Percentiles rank a stretch among this genome's conserved stretches.
phyloP scores from a whole-genome alignment of 2,113 vertebrate species.

The Phylloscopus trochiloides region DNA sequence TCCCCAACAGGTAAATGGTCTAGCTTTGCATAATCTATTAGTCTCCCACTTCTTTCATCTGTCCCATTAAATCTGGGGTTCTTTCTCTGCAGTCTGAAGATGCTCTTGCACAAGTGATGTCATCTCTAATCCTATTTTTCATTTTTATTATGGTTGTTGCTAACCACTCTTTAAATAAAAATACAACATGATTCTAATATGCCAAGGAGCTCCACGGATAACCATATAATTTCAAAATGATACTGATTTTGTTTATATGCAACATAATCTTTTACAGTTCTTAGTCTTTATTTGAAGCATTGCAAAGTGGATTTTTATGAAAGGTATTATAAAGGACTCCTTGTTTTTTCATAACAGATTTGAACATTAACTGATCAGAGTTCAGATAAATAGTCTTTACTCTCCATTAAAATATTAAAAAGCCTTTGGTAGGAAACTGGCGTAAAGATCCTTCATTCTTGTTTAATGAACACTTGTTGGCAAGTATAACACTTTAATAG shows the following conservation, averaged over 20 bases:
- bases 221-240: slow-evolving; percentile 77
- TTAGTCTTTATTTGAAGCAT: slow-evolving; percentile 82
- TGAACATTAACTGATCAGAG: slow-evolving; percentile 83
- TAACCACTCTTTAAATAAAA: slow-evolving; percentile 78
- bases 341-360: slow-evolving; percentile 84
- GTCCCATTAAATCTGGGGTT: slow-evolving; percentile 50
- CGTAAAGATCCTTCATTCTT: slow-evolving; percentile 82
- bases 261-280: slow-evolving; percentile 82
- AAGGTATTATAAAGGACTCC: slow-evolving; percentile 83
- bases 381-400: slow-evolving; percentile 86
- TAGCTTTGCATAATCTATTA: slow-evolving; percentile 24
- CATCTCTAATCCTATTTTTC: slow-evolving; percentile 71
- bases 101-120: slow-evolving; percentile 62
- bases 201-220: slow-evolving; percentile 69
- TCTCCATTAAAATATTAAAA: slow-evolving; percentile 87
- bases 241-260: slow-evolving; percentile 83
- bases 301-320: slow-evolving; percentile 86
- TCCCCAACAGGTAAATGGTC: background rate
- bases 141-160: slow-evolving; percentile 71
- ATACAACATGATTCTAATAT: slow-evolving; percentile 73
- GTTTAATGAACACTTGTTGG: slow-evolving; percentile 87
- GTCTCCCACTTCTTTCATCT: slow-evolving; percentile 29
- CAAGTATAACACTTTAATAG: slow-evolving; percentile 85
- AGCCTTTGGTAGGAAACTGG: slow-evolving; percentile 81
- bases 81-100: slow-evolving; percentile 17